Evolutionary conservation across 2,888 invertebrate genomes (phyloP), one percentile per base, ranked within the genome.

Genomic region (Phalera bucephala): DNA sequence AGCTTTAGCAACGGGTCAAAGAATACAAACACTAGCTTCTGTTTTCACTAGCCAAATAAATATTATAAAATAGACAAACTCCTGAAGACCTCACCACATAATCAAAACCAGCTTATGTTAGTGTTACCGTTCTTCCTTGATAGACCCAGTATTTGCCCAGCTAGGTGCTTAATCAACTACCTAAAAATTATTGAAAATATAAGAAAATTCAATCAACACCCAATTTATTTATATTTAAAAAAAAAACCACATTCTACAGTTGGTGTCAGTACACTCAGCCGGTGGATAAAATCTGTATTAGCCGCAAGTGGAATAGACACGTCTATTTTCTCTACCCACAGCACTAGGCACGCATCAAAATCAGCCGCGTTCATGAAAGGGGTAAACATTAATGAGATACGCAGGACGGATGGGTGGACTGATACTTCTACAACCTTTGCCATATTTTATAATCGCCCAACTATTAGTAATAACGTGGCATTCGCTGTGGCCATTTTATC

Each of bases 341-440:
- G 45, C 28, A 36, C 49, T 1, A 33, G 54, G 5, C 51, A 49
- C 26, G 45, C 48, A 2, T 22, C 50, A 15, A 50, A 47, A 4
- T 50, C 48, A 0, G 29, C 35, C 2, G 49, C 49, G 1, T 20
- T 8, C 7, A 2, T 12, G 1, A 12, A 31, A 4, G 47, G 40
- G 2, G 14, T 41, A 2, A 32, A 19, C 20, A 2, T 48, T 2
- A 44, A 44, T 7, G 1, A 17, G 2, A 42, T 49, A 3, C n/a
- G 39, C 7, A 39, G 31, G 4, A 42, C 45, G 0, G 49, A 42
- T n/a, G 48, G 40, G 9, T 54, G 42, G 48, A 28, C 45, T 3
- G 19, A 5, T 1, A 23, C 22, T 1, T 53, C 50, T 1, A 22
- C 22, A 7, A 31, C 35, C 0, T 51, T 54, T 28, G 42, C 40